Conservation (phyloP, 2,113 vertebrate genomes). For the Aspiorhynchus laticeps region DNA sequence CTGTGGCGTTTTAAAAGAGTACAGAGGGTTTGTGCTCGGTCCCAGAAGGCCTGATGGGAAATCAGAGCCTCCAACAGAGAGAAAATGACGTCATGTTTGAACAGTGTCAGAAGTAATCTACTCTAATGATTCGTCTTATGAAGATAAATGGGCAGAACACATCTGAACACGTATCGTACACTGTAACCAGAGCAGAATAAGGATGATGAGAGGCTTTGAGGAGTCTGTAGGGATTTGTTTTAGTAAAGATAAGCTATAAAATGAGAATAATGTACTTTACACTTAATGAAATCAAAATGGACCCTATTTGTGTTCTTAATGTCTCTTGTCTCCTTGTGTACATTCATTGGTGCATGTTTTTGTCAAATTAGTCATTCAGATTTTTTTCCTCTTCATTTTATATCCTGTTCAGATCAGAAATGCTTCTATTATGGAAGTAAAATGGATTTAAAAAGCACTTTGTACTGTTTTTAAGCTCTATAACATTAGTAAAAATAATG, state of each 20-base stretch:
- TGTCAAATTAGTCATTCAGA: background rate
- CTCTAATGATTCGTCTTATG: conserved; percentile 50
- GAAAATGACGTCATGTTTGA: conserved; percentile 50
- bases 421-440: background rate
- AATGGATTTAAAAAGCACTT: background rate
- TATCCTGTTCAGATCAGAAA: background rate
- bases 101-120: conserved; percentile 55
- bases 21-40: conserved; percentile 8
- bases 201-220: conserved; percentile 7
- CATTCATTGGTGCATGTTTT: background rate
- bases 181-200: background rate
- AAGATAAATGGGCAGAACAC: conserved; percentile 46
- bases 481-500: background rate
- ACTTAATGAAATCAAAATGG: background rate
- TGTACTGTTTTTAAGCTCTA: background rate
- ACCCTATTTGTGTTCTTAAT: background rate
- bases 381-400: background rate
- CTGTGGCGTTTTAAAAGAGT: conserved; percentile 6
- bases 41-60: conserved; percentile 28
- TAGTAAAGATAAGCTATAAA: conserved; percentile 11
- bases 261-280: background rate
- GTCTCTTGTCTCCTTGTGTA: background rate
- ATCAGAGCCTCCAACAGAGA: background rate
- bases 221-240: conserved; percentile 26
- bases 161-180: conserved; percentile 30